phyloP scores from a whole-genome alignment of 2,888 invertebrate genomes.

The Strigamia maritima region DNA sequence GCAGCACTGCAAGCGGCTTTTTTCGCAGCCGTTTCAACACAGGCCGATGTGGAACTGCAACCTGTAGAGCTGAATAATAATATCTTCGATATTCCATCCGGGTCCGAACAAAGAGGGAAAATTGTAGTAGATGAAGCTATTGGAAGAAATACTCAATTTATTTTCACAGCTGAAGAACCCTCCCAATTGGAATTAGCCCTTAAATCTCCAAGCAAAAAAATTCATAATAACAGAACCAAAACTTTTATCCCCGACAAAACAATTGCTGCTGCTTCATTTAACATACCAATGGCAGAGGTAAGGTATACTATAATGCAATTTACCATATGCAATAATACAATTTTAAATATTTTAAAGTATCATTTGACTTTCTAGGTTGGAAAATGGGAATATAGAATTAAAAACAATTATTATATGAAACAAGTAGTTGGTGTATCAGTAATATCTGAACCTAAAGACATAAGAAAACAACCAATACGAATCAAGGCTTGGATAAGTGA shows the following conservation, averaged over 20 bases:
- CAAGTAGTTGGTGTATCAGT: slow-evolving; percentile 43
- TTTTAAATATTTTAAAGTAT: background rate
- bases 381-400: slow-evolving; percentile 40
- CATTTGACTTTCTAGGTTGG: slow-evolving; percentile 36
- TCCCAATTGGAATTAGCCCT: background rate
- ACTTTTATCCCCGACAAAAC: background rate
- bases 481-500: slow-evolving; percentile 45
- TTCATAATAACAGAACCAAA: background rate
- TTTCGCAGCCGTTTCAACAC: slow-evolving; percentile 40
- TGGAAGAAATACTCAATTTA: slow-evolving; percentile 37
- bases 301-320: background rate
- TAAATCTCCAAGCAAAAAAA: background rate
- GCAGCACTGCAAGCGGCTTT: slow-evolving; percentile 40
- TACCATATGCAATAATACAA: background rate
- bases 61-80: slow-evolving; percentile 37
- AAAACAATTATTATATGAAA: slow-evolving; percentile 15
- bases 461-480: slow-evolving; percentile 44
- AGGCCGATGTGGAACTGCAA: slow-evolving; percentile 41
- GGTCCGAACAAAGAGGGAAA: background rate
- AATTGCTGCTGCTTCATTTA: background rate
- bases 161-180: slow-evolving; percentile 25
- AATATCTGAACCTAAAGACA: slow-evolving; percentile 44
- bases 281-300: slow-evolving; percentile 32
- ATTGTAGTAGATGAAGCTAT: slow-evolving; percentile 37
- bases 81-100: background rate